Conservation (phyloP, 1,140 invertebrate species). For the Drosophila nikananu region DNA sequence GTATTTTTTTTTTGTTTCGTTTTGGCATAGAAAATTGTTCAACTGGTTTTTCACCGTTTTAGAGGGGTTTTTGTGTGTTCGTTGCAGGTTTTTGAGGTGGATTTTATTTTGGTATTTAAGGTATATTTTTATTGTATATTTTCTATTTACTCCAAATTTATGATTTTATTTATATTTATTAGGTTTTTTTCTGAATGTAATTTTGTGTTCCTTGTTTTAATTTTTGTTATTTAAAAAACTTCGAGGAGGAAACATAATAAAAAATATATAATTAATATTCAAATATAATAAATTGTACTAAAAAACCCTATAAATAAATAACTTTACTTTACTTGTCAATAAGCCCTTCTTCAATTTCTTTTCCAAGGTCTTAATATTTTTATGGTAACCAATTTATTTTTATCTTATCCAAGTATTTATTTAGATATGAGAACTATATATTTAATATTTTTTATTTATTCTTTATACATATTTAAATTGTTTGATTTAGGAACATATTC, state of each 20-base stretch:
- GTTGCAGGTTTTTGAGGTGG: not conserved
- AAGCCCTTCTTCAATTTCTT: not conserved
- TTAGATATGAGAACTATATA: not conserved
- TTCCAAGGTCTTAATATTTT: not conserved
- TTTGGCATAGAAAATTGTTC: constrained; percentile 11
- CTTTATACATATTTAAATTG: too few relatives aligned
- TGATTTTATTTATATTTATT: not conserved
- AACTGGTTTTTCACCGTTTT: not conserved
- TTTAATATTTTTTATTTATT: not conserved
- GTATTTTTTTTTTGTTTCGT: not conserved
- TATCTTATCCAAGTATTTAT: not conserved
- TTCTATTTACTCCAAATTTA: not conserved
- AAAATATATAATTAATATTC: too few relatives aligned
- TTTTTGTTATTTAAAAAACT: not conserved
- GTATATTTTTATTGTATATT: not conserved
- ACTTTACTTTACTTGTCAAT: not conserved
- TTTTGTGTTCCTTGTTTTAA: not conserved
- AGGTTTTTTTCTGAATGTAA: not conserved
- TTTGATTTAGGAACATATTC: too few relatives aligned
- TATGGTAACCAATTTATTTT: not conserved
- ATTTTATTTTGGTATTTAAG: not conserved
- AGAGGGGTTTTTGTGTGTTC: not conserved
- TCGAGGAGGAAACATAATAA: too few relatives aligned
- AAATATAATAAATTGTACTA: not conserved
- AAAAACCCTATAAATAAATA: not conserved